phyloP scores from a whole-genome alignment of 2,113 vertebrate genomes.

The Leiothrix lutea region DNA sequence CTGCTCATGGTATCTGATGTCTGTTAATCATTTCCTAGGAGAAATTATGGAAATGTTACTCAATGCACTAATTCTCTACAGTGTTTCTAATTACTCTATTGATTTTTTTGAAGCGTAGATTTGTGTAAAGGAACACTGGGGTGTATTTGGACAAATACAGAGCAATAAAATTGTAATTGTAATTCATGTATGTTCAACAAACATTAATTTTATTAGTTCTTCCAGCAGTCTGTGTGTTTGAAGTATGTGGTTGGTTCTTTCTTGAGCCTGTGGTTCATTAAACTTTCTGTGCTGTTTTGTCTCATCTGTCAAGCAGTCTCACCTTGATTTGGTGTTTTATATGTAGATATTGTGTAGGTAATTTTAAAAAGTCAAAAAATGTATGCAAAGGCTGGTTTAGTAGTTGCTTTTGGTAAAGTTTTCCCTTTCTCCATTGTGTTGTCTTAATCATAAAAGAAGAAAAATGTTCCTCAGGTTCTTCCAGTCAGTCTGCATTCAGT shows the following conservation, averaged over 20 bases:
- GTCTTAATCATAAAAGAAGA: not conserved
- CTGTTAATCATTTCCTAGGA: not conserved
- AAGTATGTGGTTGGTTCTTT: not conserved
- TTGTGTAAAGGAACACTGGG: not conserved
- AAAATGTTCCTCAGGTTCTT: not conserved
- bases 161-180: constrained; percentile 3
- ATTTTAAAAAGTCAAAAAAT: not conserved
- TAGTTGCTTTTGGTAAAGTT: not conserved
- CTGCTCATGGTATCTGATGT: not conserved
- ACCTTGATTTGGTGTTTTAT: not conserved
- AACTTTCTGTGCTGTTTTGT: not conserved
- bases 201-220: not conserved
- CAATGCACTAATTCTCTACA: not conserved
- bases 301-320: not conserved
- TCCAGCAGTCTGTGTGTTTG: not conserved
- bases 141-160: constrained; percentile 8
- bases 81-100: not conserved
- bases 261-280: not conserved
- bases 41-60: not conserved
- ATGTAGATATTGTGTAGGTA: not conserved
- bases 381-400: not conserved
- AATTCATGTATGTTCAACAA: not conserved
- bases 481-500: not conserved
- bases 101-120: not conserved
- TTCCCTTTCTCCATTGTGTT: not conserved